These are phyloP conservation scores for Neolamprologus variostigma DNA, from an alignment of 2,113 vertebrate species.

Conservation along the genomic window DNA sequence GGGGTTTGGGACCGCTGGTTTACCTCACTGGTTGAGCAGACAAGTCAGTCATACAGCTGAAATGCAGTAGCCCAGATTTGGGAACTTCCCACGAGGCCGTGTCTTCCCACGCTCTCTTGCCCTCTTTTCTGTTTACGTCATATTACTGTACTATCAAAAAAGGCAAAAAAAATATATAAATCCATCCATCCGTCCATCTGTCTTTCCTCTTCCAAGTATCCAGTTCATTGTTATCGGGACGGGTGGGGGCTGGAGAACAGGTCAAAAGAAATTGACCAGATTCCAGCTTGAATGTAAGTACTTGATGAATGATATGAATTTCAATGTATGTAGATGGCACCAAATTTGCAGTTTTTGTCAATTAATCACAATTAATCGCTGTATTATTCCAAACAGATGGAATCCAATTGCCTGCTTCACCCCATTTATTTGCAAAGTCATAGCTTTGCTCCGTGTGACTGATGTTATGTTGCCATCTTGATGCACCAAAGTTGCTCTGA, in stretches of 20 bases:
- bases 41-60: background rate
- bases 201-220: background rate
- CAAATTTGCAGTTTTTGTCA: background rate
- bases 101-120: background rate
- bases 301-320: background rate
- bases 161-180: background rate
- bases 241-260: background rate
- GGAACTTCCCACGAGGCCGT: background rate
- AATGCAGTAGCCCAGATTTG: background rate
- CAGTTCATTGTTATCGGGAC: rapidly evolving
- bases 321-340: background rate
- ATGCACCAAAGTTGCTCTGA: background rate
- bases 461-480: background rate
- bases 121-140: background rate
- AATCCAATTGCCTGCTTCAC: background rate
- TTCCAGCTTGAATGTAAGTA: background rate
- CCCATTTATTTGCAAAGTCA: background rate
- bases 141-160: background rate
- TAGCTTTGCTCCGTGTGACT: background rate
- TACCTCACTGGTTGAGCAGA: background rate
- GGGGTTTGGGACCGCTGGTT: rapidly evolving
- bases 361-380: background rate
- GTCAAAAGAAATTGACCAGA: background rate
- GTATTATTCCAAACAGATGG: background rate
- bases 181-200: background rate